Conservation (phyloP, 2,888 invertebrate genomes). For the Dryobotodes eremita region DNA sequence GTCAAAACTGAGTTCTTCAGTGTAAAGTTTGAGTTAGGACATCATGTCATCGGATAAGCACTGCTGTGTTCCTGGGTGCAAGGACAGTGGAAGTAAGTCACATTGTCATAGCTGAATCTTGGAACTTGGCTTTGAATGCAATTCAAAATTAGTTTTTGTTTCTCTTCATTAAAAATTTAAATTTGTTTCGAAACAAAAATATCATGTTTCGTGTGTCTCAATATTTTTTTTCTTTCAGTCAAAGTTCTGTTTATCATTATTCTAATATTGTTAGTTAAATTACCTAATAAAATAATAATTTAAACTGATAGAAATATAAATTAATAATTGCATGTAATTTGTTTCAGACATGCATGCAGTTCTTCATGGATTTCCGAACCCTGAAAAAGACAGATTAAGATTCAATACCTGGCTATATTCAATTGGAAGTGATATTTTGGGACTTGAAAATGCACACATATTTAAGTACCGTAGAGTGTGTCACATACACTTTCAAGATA, state of each 20-base stretch:
- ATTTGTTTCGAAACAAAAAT: background rate
- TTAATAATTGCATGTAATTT: background rate
- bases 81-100: background rate
- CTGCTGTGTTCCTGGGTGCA: background rate
- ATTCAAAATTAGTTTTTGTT: background rate
- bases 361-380: conserved; percentile 1
- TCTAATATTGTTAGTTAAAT: no score
- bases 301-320: background rate
- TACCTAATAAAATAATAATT: no score
- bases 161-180: background rate
- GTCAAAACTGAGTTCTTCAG: background rate
- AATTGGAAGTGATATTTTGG: no score
- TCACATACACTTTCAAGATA: no score
- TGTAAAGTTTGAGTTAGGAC: background rate
- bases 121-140: background rate
- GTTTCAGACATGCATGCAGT: background rate
- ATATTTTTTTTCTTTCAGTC: no score
- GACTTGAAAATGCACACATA: no score
- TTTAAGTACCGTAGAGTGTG: no score
- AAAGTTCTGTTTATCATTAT: no score
- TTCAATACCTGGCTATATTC: no score
- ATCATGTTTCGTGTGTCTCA: no score
- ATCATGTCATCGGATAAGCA: conserved; percentile 7
- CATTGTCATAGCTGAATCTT: background rate
- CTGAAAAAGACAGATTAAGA: background rate